Conservation (phyloP, 2,888 invertebrate genomes). For the Drosophila longiperda region DNA sequence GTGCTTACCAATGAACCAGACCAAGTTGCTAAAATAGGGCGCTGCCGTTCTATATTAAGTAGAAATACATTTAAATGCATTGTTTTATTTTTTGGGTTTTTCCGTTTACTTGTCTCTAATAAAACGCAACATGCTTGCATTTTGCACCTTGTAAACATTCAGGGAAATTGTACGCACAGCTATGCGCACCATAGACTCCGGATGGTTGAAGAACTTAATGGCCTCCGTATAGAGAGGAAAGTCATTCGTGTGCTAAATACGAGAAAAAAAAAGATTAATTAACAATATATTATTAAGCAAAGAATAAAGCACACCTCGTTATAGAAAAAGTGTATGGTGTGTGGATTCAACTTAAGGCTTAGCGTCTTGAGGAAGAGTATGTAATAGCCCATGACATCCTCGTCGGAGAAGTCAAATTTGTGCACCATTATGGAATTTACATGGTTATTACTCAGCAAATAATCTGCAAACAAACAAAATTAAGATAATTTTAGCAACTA, state of each 20-base stretch:
- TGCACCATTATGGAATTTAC: constrained; percentile 99
- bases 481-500: not conserved
- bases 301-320: constrained; percentile 89
- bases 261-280: not conserved
- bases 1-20: constrained; percentile 99
- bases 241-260: constrained; percentile 94
- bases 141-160: constrained; percentile 98
- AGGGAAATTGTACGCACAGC: constrained; percentile 98
- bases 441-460: constrained; percentile 99
- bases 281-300: not conserved
- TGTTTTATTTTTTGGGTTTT: constrained; percentile 25
- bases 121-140: constrained; percentile 97
- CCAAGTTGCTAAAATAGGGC: constrained; percentile 99
- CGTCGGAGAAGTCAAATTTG: constrained; percentile 99
- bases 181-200: constrained; percentile 99
- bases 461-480: constrained; percentile 90
- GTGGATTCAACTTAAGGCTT: constrained; percentile 97
- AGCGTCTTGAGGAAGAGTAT: constrained; percentile 99
- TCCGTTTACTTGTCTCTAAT: constrained; percentile 91
- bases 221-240: constrained; percentile 99
- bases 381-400: constrained; percentile 99
- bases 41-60: constrained; percentile 91
- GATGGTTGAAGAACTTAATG: constrained; percentile 99
- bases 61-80: not conserved
- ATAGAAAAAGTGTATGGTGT: constrained; percentile 99